Base-by-base conservation (phyloP, 2,797 vertebrate genomes). In the Harpagifer antarcticus region DNA sequence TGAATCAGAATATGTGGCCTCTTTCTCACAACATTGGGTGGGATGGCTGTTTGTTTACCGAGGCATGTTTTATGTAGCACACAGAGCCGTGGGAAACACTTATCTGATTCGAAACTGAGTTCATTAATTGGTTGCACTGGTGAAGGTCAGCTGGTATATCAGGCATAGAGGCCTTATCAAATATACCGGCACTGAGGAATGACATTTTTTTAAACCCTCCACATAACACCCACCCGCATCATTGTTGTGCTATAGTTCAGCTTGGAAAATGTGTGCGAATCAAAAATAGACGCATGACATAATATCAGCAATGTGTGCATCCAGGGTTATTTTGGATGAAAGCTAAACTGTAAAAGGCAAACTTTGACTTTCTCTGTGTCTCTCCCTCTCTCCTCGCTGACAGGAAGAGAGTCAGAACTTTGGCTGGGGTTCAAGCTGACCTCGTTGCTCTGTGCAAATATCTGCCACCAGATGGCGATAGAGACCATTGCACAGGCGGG, bases 401-500 rank as follows among this genome's bases (percentile, higher is more conserved):
- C 90, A 92, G 83, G 83, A 92, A 91, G 89, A 88, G 80, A 93
- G 92, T 90, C 89, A 93, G 87, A 91, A 81, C 84, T 86, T 87
- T 95, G 94, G 93, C 95, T 86, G 76, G 12, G 57, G 82, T 94
- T 95, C 95, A 96, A 94, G 88, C 79, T 94, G 90, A 94, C 93
- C 92, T 95, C 94, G 91, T 91, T 91, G 90, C 83, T 92, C 86
- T 84, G 69, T 83, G 81, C 83, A 90, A 95, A 95, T 96, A 94
- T 94, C 83, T 97, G 85, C 92, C 96, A 88, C 94, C 90, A 96
- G 97, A 95, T 95, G 95, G 94, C 83, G 83, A 91, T 93, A 78
- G 78, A 94, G 94, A 93, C 91, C 91, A 86, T 2, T 58, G 31
- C 78, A 92, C 85, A 72, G 61, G 4, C 55, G 50, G 60, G 58